Base-by-base conservation (phyloP, 2,888 invertebrate genomes). In the Entomobrya multifasciata region DNA sequence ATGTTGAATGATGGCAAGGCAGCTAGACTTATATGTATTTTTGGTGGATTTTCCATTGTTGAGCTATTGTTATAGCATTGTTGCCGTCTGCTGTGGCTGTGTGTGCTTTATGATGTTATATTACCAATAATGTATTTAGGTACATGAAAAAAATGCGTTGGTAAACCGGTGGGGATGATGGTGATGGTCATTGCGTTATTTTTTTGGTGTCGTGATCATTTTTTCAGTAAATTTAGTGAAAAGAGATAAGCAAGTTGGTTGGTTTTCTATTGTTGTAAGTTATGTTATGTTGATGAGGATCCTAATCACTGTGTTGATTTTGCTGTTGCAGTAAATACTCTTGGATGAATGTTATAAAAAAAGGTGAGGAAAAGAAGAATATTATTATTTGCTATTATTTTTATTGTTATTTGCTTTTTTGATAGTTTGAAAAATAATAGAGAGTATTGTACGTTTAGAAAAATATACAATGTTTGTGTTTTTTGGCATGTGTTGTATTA, bases 371-470 rank as follows among this genome's bases (percentile, higher is more conserved):
- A 47, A 47, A 62, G 15, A 20, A 17, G 20, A 22, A 67, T 67
- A 44, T n/a, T n/a, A n/a, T n/a, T n/a, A n/a, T n/a, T n/a, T n/a
- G n/a, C n/a, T 15, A 49, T 3, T 49, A n/a, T 49, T n/a, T 4
- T 49, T n/a, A 15, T 49, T 49, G 3, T 22, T 20, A 67, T 30
- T 4, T 70, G 47, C 47, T 4, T 13, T 47, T 49, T 49, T 47
- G 41, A 49, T 11, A 47, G 22, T 44, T 25, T 22, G 25, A 70
- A 22, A 44, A 70, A 49, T 49, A 30, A 65, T 65, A 70, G 70
- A 44, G 25, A 70, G 70, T 70, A 70, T 70, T 70, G 70, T 70
- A 47, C 70, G 47, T 44, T 20, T 22, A 70, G 36, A n/a, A 1
- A 44, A 49, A 13, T 3, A 70, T 67, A 67, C 11, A 11, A 11